Conservation (phyloP, 1,140 invertebrate genomes). For the Atta colombica region DNA sequence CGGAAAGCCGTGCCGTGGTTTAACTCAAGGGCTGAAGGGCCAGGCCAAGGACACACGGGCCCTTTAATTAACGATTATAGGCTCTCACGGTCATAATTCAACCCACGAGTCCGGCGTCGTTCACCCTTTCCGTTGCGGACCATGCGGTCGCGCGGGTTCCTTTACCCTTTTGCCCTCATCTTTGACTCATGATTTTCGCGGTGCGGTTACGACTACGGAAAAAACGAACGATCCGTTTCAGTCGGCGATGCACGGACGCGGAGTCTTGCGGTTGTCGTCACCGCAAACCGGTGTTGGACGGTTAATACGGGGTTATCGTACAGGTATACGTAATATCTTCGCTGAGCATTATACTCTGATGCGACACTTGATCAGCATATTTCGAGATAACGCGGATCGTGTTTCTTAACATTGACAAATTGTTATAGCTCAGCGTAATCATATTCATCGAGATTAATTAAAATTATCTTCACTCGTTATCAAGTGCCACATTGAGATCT, state of each 20-base stretch:
- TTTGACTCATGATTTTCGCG: conserved; percentile 65
- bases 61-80: conserved; percentile 73
- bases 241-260: conserved; percentile 33
- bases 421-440: background rate
- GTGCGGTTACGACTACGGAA: conserved; percentile 65
- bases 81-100: conserved; percentile 67
- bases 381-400: background rate
- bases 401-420: conserved; percentile 1
- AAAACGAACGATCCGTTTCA: conserved; percentile 66
- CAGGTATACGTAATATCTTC: conserved; percentile 63
- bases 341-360: conserved; percentile 40
- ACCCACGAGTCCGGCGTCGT: conserved; percentile 35
- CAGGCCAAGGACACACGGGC: conserved; percentile 21
- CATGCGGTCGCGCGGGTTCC: conserved; percentile 67
- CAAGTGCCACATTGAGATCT: background rate
- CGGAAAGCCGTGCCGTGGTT: conserved; percentile 30
- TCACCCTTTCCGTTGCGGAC: conserved; percentile 42
- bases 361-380: conserved; percentile 2
- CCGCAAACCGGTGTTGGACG: conserved; percentile 70
- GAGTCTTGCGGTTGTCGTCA: conserved; percentile 60
- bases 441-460: background rate
- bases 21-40: conserved; percentile 13
- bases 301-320: conserved; percentile 46
- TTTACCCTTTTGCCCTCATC: conserved; percentile 32
- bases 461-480: background rate